These are phyloP conservation scores for Malacoctenus gilli DNA, from an alignment of 2,797 vertebrate genomes.

Conservation along the genomic window DNA sequence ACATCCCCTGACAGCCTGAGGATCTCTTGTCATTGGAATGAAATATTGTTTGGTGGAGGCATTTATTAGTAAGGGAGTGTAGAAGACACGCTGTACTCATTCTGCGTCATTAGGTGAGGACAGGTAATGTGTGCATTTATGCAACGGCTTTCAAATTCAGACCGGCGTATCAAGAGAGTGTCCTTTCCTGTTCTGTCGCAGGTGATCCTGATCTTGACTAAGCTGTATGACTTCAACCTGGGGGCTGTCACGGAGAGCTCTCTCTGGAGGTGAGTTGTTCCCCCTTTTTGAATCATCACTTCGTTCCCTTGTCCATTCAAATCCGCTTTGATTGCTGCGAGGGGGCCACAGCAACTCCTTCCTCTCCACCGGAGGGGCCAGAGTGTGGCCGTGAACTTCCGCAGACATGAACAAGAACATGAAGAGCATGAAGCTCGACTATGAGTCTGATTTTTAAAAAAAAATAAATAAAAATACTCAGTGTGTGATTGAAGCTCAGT, in stretches of 20 bases:
- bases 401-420: too few relatives aligned
- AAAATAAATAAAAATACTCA: too few relatives aligned
- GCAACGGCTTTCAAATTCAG: conserved; percentile 31
- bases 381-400: too few relatives aligned
- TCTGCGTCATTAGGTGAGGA: conserved; percentile 46
- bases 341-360: too few relatives aligned
- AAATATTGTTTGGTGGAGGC: conserved; percentile 45
- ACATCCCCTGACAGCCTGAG: conserved; percentile 67
- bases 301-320: conserved; percentile 26
- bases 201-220: conserved; percentile 99
- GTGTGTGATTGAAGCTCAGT: too few relatives aligned
- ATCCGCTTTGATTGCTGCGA: not conserved
- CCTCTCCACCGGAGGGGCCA: too few relatives aligned
- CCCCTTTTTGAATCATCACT: conserved; percentile 31
- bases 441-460: too few relatives aligned
- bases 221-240: conserved; percentile 96
- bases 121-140: conserved; percentile 40
- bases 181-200: conserved; percentile 68
- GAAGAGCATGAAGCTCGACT: too few relatives aligned
- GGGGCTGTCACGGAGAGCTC: conserved; percentile 97
- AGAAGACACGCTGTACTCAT: conserved; percentile 43
- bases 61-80: conserved; percentile 51
- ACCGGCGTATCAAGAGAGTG: conserved; percentile 48
- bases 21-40: conserved; percentile 67
- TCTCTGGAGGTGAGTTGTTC: conserved; percentile 91